phyloP scores from a whole-genome alignment of 2,797 vertebrate species.

The Spondyliosoma cantharus region DNA sequence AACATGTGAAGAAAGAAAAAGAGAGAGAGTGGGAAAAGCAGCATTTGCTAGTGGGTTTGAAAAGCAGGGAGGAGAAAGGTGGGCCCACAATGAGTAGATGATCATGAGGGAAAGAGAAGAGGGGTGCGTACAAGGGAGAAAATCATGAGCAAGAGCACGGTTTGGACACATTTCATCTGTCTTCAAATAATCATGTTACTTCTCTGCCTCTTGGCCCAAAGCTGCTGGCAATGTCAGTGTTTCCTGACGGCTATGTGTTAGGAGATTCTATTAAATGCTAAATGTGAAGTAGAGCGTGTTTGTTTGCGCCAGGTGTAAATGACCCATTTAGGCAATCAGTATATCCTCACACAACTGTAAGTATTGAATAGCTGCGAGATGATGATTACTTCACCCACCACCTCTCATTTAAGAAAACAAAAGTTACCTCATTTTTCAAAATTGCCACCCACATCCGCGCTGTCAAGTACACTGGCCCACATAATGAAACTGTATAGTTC shows the following conservation, averaged over 20 bases:
- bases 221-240: slow-evolving; percentile 25
- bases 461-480: slow-evolving; percentile 49
- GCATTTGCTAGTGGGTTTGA: slow-evolving; percentile 1
- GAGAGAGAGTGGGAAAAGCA: not conserved
- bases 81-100: slow-evolving; percentile 10
- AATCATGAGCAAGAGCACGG: slow-evolving; percentile 5
- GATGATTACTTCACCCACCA: slow-evolving; percentile 51
- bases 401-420: slow-evolving; percentile 65
- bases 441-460: slow-evolving; percentile 64
- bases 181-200: slow-evolving; percentile 27
- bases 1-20: slow-evolving; percentile 13
- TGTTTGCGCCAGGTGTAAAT: slow-evolving; percentile 63
- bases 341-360: slow-evolving; percentile 37
- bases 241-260: slow-evolving; percentile 42
- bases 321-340: slow-evolving; percentile 66
- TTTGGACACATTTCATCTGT: slow-evolving; percentile 43
- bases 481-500: slow-evolving; percentile 46
- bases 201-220: slow-evolving; percentile 12
- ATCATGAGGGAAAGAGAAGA: slow-evolving; percentile 33
- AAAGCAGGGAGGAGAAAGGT: slow-evolving; percentile 8
- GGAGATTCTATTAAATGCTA: slow-evolving; percentile 48
- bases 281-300: slow-evolving; percentile 52
- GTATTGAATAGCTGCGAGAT: slow-evolving; percentile 44
- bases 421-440: slow-evolving; percentile 67
- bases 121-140: slow-evolving; percentile 3